Conservation (phyloP, 2,113 vertebrate genomes). For the Ondatra zibethicus region DNA sequence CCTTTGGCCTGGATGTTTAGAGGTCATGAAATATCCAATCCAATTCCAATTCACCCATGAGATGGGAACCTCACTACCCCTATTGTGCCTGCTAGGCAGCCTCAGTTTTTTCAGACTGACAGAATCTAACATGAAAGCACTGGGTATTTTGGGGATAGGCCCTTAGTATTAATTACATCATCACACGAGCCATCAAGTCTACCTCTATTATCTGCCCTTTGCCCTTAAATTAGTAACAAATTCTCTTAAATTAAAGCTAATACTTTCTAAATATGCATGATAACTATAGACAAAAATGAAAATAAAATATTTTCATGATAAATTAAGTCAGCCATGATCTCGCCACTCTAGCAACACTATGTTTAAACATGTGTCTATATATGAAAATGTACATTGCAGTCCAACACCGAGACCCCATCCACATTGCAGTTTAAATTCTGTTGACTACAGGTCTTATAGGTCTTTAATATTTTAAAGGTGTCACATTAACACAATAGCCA, state of each 20-base stretch:
- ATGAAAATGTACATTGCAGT: background rate
- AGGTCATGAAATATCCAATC: background rate
- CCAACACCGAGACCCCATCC: background rate
- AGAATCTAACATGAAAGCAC: background rate
- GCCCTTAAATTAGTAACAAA: background rate
- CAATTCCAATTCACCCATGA: background rate
- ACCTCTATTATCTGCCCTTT: background rate
- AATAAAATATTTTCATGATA: background rate
- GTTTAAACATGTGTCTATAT: background rate
- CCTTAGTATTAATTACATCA: background rate
- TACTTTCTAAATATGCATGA: background rate
- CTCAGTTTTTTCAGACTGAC: background rate
- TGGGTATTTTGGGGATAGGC: background rate
- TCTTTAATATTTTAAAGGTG: conserved; percentile 25
- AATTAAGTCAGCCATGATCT: conserved; percentile 2
- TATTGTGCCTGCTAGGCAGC: background rate
- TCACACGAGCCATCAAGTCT: no score
- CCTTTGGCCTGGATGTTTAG: background rate
- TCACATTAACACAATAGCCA: background rate
- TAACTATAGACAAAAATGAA: background rate
- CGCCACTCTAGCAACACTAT: background rate
- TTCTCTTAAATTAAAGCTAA: conserved; percentile 4
- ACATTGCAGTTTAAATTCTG: background rate
- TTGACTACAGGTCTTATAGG: background rate
- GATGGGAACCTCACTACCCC: background rate